Conservation (phyloP, 1,140 invertebrate species). For the Dryas iulia region DNA sequence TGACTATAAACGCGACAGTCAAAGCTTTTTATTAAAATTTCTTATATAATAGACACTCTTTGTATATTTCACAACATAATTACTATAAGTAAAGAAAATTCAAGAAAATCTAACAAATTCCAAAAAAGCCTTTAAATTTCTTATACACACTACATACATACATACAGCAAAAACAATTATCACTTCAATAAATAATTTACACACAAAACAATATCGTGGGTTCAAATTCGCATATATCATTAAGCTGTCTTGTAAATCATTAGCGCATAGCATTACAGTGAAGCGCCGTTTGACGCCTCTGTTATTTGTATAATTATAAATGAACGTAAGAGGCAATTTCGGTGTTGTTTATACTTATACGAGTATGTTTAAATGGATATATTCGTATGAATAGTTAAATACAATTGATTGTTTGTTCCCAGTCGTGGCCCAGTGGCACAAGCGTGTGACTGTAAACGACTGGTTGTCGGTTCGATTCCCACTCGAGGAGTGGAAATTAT, state of each 20-base stretch:
- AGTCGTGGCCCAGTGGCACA: not conserved
- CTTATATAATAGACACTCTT: too few species aligned
- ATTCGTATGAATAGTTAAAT: not conserved
- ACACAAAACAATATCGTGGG: conserved; percentile 5
- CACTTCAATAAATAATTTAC: not conserved
- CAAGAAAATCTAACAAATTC: not conserved
- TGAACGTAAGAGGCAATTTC: not conserved
- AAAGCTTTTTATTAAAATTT: too few species aligned
- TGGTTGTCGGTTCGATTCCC: not conserved
- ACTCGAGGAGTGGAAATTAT: not conserved
- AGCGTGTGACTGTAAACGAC: not conserved
- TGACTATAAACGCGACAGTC: too few species aligned
- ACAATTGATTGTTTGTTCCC: not conserved
- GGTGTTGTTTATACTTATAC: not conserved
- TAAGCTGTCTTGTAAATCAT: conserved; percentile 35
- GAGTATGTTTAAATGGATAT: not conserved
- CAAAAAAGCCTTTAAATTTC: not conserved
- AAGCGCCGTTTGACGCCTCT: conserved; percentile 32
- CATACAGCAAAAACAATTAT: not conserved
- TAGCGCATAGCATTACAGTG: conserved; percentile 28
- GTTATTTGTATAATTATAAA: conserved; percentile 14
- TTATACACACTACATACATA: not conserved
- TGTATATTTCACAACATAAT: too few species aligned
- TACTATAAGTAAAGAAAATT: too few species aligned
- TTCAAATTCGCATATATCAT: conserved; percentile 19